Evolutionary conservation across 92 coral and sea anemone genomes (phyloP), one percentile per base, ranked within the genome.

Genomic region (Actinernus sp.): DNA sequence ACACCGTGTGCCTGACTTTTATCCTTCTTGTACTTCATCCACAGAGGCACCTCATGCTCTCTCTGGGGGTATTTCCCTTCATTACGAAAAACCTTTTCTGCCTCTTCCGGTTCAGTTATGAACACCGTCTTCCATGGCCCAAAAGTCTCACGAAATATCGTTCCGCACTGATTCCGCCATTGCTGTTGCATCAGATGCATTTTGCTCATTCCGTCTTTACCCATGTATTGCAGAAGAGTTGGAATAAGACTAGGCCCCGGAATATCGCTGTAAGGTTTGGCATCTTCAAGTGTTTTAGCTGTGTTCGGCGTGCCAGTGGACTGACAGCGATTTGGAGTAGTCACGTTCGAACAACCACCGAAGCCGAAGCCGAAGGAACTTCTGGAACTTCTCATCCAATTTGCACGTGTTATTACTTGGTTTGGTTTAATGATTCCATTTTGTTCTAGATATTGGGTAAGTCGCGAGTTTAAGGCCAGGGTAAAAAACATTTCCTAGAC

Each of bases 31-130:
- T 87, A 90, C 53, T 54, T 46, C 37, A 45, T 38, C 93, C 93
- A 87, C 0, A 81, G 8, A 0, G 74, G 79, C 0, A 71, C 3
- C 28, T 16, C 10, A 1, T 85, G 83, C 16, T 77, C 93, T 27
- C 97, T 68, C 18, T 21, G 29, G 2, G 97, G 83, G 32, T 72
- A 72, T 21, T 87, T 61, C 2, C 93, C 97, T 37, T 90, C 97
- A 49, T 70, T 58, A 1, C 86, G 88, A 64, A 68, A 90, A 49
- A 86, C 71, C 18, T 41, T 37, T 45, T 80, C 73, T 3, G 86
- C 76, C 36, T 74, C 89, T 12, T 70, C 86, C 0, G 93, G 93
- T 46, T 90, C 75, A 16, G 71, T 72, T 26, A 86, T 57, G 22
- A 56, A 52, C 23, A 81, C 90, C 5, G 82, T 56, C 16, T 59